Evolutionary conservation across 2,113 vertebrate species (phyloP), one percentile per base, ranked within the genome.

Genomic region (Myotis lucifugus): DNA sequence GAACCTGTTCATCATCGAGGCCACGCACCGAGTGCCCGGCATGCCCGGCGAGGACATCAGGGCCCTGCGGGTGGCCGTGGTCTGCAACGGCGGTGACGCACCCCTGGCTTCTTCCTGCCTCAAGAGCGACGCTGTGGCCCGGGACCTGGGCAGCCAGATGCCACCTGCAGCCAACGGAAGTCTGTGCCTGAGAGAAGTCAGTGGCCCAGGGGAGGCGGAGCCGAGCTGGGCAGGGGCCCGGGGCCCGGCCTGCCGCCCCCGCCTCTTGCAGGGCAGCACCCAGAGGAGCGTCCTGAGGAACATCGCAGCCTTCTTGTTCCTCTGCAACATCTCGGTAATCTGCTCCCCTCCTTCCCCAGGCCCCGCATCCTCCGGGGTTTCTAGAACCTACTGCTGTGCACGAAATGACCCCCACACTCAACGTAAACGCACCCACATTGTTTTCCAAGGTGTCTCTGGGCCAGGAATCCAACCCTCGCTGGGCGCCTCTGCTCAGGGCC

Each of bases 1-100:
- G 98, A 99, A 99, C 96, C 98, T 99, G 84, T 99, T 99, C 92
- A 99, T 99, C 90, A 98, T 99, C 13, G 99, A 99, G 98, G 99
- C 99, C 4, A 98, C 99, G 14, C 99, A 99, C 91, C 99, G 99
- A 3, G 98, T 99, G 96, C 97, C 99, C 1, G 98, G 98, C 6
- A 97, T 92, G 54, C 96, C 64, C 0, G 97, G 98, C 0, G 97
- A 98, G 0, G 96, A 98, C 48, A 76, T 98, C 73, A 96, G 97
- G 90, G 97, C 98, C 3, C 97, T 98, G 21, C 98, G 98, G 32
- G 98, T 99, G 86, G 99, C 99, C 97, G 99, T 99, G 0, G 95
- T 99, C 88, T 98, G 99, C 19, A 97, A 94, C 0, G 96, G 98
- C 14, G 95, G 67, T 27, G 86, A 94, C 25, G n/a, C 96, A 0